These are phyloP conservation scores for Myotis yumanensis DNA, from an alignment of 2,113 vertebrate species.

Conservation along the genomic window DNA sequence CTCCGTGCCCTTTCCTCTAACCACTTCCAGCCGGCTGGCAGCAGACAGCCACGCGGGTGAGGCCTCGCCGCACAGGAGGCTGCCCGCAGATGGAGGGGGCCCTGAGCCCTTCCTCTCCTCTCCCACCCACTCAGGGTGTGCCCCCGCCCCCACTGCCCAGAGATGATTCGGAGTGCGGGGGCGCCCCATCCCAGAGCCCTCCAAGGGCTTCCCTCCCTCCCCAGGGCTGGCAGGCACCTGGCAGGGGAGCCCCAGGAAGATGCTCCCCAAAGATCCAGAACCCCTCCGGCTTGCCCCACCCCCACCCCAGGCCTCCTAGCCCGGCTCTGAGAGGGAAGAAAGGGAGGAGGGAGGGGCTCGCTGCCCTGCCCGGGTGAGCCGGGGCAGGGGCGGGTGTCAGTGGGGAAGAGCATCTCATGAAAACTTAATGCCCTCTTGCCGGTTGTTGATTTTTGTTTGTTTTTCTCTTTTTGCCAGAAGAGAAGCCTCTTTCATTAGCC, in stretches of 20 bases:
- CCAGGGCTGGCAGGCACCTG: neutral
- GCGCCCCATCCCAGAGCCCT: neutral
- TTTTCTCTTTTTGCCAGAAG: constrained; percentile 81
- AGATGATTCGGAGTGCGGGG: neutral
- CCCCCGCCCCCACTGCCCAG: neutral
- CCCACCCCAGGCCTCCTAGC: neutral
- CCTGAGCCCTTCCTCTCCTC: neutral
- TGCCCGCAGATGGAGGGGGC: neutral
- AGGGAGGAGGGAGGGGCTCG: neutral
- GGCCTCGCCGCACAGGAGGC: neutral
- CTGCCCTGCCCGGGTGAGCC: constrained; percentile 55
- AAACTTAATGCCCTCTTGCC: constrained; percentile 81
- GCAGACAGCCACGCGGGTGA: neutral
- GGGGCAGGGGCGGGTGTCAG: constrained; percentile 62
- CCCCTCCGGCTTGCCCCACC: neutral
- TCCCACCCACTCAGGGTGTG: neutral
- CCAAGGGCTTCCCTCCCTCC: neutral
- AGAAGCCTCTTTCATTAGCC: constrained; percentile 81
- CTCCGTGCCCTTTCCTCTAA: constrained; percentile 4
- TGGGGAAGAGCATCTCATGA: constrained; percentile 76
- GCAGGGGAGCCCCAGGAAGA: neutral
- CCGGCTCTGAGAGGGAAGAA: neutral
- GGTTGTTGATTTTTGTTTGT: constrained; percentile 83
- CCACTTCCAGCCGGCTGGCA: constrained; percentile 35
- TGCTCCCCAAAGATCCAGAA: neutral